These are phyloP conservation scores for Drosophila erecta DNA, from an alignment of 1,140 invertebrate genomes.

Conservation along the genomic window DNA sequence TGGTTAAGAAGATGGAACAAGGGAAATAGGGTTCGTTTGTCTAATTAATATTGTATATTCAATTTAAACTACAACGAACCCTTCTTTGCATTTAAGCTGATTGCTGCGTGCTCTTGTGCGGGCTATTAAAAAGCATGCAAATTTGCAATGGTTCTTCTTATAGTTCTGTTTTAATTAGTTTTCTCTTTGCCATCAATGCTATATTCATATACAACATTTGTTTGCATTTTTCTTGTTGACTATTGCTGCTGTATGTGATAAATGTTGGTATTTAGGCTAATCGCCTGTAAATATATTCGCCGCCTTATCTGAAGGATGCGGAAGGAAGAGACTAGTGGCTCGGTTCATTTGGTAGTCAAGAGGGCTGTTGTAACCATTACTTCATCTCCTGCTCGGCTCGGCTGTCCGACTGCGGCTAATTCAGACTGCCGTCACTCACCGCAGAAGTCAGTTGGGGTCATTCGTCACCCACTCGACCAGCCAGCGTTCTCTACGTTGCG, in stretches of 20 bases:
- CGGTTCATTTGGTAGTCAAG: slow-evolving; percentile 34
- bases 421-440: slow-evolving; percentile 42
- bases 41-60: slow-evolving; percentile 14
- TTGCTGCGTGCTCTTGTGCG: background rate
- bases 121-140: background rate
- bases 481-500: slow-evolving; percentile 1
- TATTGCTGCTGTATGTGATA: background rate
- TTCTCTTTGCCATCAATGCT: no score
- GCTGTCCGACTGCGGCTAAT: slow-evolving; percentile 35
- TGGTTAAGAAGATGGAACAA: slow-evolving; percentile 11
- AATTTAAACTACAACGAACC: slow-evolving; percentile 3
- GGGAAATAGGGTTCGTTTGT: background rate
- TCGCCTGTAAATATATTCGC: slow-evolving; percentile 7
- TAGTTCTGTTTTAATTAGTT: no score
- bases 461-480: slow-evolving; percentile 30
- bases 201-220: background rate
- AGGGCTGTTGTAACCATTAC: slow-evolving; percentile 7
- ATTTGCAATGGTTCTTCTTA: background rate
- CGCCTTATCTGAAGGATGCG: slow-evolving; percentile 1
- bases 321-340: slow-evolving; percentile 1
- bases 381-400: background rate
- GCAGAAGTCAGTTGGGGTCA: slow-evolving; percentile 49
- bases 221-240: no score
- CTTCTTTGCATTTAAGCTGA: slow-evolving; percentile 9
- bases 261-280: slow-evolving; percentile 9